These are phyloP conservation scores for Arizona elegans DNA, from an alignment of 2,113 vertebrate genomes.

Conservation along the genomic window DNA sequence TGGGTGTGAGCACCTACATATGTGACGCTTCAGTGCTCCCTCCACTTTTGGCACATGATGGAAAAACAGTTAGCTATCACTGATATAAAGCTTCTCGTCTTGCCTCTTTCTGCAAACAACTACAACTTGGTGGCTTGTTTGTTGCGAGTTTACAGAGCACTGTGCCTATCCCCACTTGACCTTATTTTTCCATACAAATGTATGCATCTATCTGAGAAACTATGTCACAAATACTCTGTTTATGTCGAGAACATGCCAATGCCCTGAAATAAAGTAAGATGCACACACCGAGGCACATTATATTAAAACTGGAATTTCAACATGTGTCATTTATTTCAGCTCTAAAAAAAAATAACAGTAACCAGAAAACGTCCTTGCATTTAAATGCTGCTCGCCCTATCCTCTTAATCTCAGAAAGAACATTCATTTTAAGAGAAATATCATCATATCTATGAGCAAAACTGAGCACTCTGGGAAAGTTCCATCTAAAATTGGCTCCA, in stretches of 20 bases:
- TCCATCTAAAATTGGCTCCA: neutral
- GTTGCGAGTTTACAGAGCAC: neutral
- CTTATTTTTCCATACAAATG: neutral
- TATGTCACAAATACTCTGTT: neutral
- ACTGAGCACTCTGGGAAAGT: neutral
- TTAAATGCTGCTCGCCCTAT: neutral
- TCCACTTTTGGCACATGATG: too few species aligned
- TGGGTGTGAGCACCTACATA: too few species aligned
- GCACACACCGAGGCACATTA: neutral
- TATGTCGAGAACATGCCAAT: neutral
- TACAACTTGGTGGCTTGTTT: neutral
- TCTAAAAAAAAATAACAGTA: neutral
- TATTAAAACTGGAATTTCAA: neutral
- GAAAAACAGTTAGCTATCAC: too few species aligned
- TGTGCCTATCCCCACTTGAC: neutral
- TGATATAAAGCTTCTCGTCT: neutral
- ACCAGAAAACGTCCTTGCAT: neutral
- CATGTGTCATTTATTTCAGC: neutral
- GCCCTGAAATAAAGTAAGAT: too few species aligned
- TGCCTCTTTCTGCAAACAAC: neutral
- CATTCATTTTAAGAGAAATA: neutral
- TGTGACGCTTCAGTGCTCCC: too few species aligned
- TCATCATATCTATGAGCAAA: neutral
- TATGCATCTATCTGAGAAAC: neutral
- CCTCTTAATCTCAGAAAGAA: neutral